Base-by-base conservation (phyloP, 2,113 vertebrate genomes). In the Rhodinocichla rosea region DNA sequence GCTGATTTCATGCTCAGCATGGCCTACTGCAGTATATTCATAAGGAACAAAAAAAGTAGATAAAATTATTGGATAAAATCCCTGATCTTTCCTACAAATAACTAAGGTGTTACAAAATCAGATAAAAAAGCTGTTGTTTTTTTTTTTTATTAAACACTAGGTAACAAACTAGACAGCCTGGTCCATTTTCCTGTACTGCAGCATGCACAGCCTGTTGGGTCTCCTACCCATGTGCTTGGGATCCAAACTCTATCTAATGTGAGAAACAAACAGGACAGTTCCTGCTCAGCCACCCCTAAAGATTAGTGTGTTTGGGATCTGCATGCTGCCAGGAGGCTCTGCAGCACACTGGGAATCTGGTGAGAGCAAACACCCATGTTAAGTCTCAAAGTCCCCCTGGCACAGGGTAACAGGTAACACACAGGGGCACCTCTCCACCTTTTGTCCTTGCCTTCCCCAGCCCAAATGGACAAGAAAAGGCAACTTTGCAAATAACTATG, bases 301-400 rank as follows among this genome's bases (percentile, higher is more conserved):
- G 37, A 23, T 63, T 39, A 28, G 15, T 6, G 5, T 33, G 45
- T 75, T 65, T 8, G 11, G 47, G 56, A 75, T 14, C 15, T 44
- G 40, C 2, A 8, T 2, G n/a, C 10, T 44, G 27, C 32, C 6
- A 28, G 60, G 15, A 69, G 4, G n/a, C n/a, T 78, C n/a, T 78
- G 13, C 9, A 70, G 42, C 10, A 78, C 28, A 26, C 10, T 15
- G 10, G 22, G 10, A 18, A 63, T 24, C 42, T 67, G 18, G 33
- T 33, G 57, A 45, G 18, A 74, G 10, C 10, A 62, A 68, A 68
- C 2, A 4, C 4, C 17, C 0, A 0, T 2, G 12, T 24, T 57
- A 27, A 64, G 13, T 10, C 42, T 53, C 4, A 6, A 73, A 90
- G 79, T 62, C 2, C 4, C 15, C 23, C 18, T 8, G 8, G 18